Evolutionary conservation across 2,888 invertebrate genomes (phyloP).

Genomic region (Xanthia togata): DNA sequence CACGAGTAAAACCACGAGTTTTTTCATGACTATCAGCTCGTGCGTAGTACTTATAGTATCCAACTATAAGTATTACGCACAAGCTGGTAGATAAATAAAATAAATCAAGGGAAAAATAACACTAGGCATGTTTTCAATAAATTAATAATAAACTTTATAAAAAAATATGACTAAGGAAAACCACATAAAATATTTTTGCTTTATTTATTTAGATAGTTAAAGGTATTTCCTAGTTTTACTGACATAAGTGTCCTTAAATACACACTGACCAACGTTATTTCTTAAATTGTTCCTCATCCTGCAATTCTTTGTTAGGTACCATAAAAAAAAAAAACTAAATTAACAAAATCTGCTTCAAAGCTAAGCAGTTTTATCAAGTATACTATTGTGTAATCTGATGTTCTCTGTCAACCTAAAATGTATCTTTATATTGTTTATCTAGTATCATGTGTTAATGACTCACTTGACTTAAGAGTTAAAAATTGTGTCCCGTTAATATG

Average conservation of each 20-base stretch:
- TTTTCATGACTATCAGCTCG: no score
- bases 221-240: neutral
- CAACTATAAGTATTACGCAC: neutral
- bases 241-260: neutral
- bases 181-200: neutral
- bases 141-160: neutral
- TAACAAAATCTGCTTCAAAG: neutral
- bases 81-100: neutral
- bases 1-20: no score
- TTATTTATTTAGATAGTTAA: neutral
- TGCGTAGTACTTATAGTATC: no score
- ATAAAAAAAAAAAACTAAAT: neutral
- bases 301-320: neutral
- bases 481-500: neutral
- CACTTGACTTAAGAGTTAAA: constrained; percentile 22
- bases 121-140: neutral
- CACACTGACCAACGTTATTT: neutral
- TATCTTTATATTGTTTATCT: constrained; percentile 45
- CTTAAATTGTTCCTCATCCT: neutral
- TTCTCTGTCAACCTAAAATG: constrained; percentile 26
- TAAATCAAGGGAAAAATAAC: neutral
- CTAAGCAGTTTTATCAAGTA: neutral
- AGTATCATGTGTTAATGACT: constrained; percentile 29
- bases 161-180: constrained; percentile 29
- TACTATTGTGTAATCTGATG: constrained; percentile 10